Base-by-base conservation (phyloP, 2,113 vertebrate species). In the Ptilonorhynchus violaceus region DNA sequence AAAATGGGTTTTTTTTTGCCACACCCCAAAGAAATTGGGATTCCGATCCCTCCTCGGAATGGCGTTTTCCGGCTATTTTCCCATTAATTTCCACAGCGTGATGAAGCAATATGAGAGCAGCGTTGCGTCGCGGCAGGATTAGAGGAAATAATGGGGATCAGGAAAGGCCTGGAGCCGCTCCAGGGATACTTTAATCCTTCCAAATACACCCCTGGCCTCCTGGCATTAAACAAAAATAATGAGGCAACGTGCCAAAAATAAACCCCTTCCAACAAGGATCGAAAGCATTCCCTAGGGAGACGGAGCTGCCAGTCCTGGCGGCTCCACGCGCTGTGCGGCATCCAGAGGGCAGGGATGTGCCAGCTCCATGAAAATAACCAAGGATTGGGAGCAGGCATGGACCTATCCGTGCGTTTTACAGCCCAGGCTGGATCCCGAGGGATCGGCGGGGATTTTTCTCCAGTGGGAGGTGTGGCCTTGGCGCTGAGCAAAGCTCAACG, bases 171-270 rank as follows among this genome's bases (percentile, higher is more conserved):
- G 35, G 62, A 91, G 59, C 28, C 69, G 46, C 80, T 64, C 39
- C 52, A 56, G 39, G 46, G 85, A 92, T 72, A 15, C 62, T 75
- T 79, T 94, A 94, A 95, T 89, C 94, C 92, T 82, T 85, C 59
- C 49, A 89, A 91, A 96, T 25, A 35, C 18, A 50, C 53, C 49
- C 66, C 46, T 88, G 70, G 47, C 56, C 31, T 82, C 35, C 19
- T 72, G 53, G 35, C 37, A 42, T 28, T 3, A 11, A 53, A 76
- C 66, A 50, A 23, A 23, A 16, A n/a, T 4, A 18, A 15, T 42
- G 42, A 56, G 7, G 23, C 8, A 68, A 52, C 0, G 0, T 27
- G 24, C 28, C 39, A 30, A 73, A 77, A 50, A 53, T n/a, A 44
- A 15, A 7, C 10, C 6, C 31, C n/a, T n/a, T 59, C 27, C 7